Evolutionary conservation across 2,888 invertebrate species (phyloP), one percentile per base, ranked within the genome.

Genomic region (Microchrysa polita): DNA sequence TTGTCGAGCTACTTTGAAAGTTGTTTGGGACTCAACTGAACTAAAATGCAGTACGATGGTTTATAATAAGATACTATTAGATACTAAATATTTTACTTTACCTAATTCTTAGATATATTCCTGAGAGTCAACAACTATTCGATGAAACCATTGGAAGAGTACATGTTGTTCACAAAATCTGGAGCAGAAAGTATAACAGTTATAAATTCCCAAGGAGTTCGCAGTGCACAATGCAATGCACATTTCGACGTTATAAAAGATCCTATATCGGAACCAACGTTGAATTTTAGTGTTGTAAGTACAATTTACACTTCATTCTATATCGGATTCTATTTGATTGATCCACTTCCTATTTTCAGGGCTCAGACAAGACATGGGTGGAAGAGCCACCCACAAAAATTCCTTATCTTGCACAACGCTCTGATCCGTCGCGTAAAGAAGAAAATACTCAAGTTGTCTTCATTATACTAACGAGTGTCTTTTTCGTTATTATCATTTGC

Each of bases 31-130:
- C n/a, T n/a, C n/a, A n/a, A n/a, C n/a, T n/a, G n/a, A n/a, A n/a
- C n/a, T n/a, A n/a, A n/a, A n/a, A n/a, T n/a, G n/a, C n/a, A n/a
- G n/a, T n/a, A n/a, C n/a, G n/a, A n/a, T n/a, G n/a, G n/a, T n/a
- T n/a, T n/a, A n/a, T n/a, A n/a, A n/a, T n/a, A n/a, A n/a, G n/a
- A n/a, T n/a, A n/a, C n/a, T n/a, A n/a, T n/a, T n/a, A n/a, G n/a
- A n/a, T n/a, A n/a, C n/a, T n/a, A n/a, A n/a, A n/a, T n/a, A n/a
- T n/a, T n/a, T n/a, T n/a, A n/a, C n/a, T n/a, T n/a, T n/a, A n/a
- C n/a, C n/a, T n/a, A n/a, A n/a, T n/a, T n/a, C n/a, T n/a, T n/a
- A 95, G 95, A 96, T 83, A 93, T 96, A 61, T 91, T 93, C 77
- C 91, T 96, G 75, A 91, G 93, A 85, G 91, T 96, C 75, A 94